Conservation (phyloP, 2,797 vertebrate genomes). For the Sebastes flavidus region DNA sequence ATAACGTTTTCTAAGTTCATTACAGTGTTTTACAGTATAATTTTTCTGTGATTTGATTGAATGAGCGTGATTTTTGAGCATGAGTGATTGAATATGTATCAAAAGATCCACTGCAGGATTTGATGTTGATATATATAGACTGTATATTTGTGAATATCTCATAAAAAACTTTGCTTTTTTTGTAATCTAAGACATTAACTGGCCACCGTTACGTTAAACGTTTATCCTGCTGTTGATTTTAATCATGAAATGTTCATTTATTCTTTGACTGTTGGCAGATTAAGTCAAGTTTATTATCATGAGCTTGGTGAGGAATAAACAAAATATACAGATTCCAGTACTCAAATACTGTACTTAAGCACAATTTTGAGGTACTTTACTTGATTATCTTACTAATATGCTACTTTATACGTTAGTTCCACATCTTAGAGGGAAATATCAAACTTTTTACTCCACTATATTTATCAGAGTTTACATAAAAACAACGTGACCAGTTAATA, state of each 20-base stretch:
- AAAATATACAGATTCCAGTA: neutral
- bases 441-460: neutral
- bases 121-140: neutral
- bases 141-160: neutral
- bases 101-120: neutral
- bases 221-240: neutral
- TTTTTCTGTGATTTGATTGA: neutral
- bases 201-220: neutral
- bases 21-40: neutral
- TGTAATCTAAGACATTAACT: neutral
- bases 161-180: neutral
- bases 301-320: neutral
- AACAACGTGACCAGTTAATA: neutral
- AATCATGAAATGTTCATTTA: neutral
- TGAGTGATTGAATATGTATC: neutral
- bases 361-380: neutral
- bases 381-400: neutral
- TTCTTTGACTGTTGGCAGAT: neutral
- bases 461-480: neutral
- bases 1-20: neutral
- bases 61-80: too few species aligned
- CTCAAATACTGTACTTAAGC: neutral
- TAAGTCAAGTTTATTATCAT: neutral
- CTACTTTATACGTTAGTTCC: neutral
- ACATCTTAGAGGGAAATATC: neutral